Evolutionary conservation across 2,113 vertebrate genomes (phyloP).

Genomic region (Mastomys natalensis): DNA sequence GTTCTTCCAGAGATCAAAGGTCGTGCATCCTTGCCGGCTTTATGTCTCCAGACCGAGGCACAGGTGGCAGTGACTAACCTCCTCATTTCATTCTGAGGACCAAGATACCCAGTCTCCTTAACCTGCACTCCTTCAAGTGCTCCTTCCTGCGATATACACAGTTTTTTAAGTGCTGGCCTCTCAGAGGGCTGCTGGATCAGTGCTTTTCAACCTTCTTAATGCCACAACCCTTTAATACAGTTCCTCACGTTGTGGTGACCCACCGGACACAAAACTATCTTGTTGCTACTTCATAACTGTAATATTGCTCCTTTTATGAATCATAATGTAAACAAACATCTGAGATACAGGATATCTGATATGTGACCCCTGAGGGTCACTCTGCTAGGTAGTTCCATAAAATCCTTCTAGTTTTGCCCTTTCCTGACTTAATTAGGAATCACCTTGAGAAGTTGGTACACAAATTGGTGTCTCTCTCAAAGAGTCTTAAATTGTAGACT

Average conservation of each 20-base stretch:
- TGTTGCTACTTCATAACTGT: background rate
- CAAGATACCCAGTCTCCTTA: background rate
- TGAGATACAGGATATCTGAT: background rate
- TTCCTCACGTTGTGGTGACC: background rate
- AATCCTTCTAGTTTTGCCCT: background rate
- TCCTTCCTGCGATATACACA: background rate
- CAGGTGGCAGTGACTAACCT: background rate
- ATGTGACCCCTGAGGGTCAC: background rate
- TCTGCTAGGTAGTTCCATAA: background rate
- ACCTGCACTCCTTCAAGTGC: background rate
- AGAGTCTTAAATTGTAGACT: background rate
- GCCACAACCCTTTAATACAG: background rate
- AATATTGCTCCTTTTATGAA: background rate
- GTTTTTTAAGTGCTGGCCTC: background rate
- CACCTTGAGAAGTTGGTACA: background rate
- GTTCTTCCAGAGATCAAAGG: slow-evolving; percentile 38
- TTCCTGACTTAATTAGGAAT: background rate
- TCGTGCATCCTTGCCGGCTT: slow-evolving; percentile 28
- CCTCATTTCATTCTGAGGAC: background rate
- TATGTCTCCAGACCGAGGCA: background rate
- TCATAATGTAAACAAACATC: background rate
- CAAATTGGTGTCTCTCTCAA: background rate
- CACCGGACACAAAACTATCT: background rate
- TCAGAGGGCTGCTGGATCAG: background rate
- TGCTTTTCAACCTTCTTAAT: background rate